Base-by-base conservation (phyloP, 1,140 invertebrate genomes). In the Bombus fervidus region DNA sequence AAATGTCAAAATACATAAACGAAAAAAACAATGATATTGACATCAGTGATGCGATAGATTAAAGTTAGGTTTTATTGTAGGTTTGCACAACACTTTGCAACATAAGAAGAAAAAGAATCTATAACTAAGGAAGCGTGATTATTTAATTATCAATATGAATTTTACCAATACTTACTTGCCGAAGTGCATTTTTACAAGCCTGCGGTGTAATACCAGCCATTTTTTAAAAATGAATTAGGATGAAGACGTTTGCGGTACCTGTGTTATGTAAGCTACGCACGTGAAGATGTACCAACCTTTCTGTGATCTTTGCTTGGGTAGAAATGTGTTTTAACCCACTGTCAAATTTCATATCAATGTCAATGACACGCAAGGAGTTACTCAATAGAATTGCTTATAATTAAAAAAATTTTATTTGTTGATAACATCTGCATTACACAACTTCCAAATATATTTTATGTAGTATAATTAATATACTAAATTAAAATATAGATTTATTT, bases 121-220 rank as follows among this genome's bases (percentile, higher is more conserved):
- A 6, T 22, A 53, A 53, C 18, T 31, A 47, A 62, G 18, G 22
- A 18, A 80, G 12, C 53, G 66, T 25, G 39, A 53, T 41, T 28
- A 34, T 37, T 15, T 34, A 62, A 64, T 66, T 28, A 8, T 75
- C 12, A n/a, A 43, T n/a, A 10, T 73, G 22, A n/a, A 2, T 88
- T 66, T 66, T 15, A 5, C 5, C 37, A 43, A 34, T 75, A 91
- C 91, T 91, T 13, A 93, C 92, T 91, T 94, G 93, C 83, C 86
- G 91, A 5, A 94, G 81, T 39, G 75, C 92, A 91, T 93, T 93
- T 91, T 92, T 89, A 78, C 92, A 94, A 47, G 89, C 90, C 71
- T 93, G 91, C 76, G 93, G 92, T 59, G 89, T 86, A 69, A 94
- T 91, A 15, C 91, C 93, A 80, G 93, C 93, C 94, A 94, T 94